Conservation (phyloP, 2,797 vertebrate species). For the Danio kyathit region DNA sequence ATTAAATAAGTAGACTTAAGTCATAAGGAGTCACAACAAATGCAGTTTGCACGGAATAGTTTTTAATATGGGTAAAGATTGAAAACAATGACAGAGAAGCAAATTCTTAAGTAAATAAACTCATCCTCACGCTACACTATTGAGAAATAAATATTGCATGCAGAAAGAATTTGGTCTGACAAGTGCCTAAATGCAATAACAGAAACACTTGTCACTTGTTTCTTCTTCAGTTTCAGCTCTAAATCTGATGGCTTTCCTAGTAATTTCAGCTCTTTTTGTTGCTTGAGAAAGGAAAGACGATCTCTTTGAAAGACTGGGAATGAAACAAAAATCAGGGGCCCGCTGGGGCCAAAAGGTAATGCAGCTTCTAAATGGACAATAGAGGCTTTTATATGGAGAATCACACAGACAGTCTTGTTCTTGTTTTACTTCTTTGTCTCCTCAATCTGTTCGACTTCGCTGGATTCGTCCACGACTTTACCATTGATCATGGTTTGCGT, state of each 20-base stretch:
- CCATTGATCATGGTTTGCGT: slow-evolving; percentile 88
- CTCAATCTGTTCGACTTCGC: slow-evolving; percentile 85
- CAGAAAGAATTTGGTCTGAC: slow-evolving; percentile 35
- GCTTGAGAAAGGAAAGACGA: slow-evolving; percentile 61
- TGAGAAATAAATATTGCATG: slow-evolving; percentile 41
- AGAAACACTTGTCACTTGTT: slow-evolving; percentile 38
- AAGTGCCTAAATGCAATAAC: slow-evolving; percentile 45
- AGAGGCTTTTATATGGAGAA: slow-evolving; percentile 54
- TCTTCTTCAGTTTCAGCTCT: slow-evolving; percentile 38
- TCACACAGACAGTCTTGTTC: slow-evolving; percentile 47
- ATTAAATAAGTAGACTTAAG: no score
- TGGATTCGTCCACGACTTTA: slow-evolving; percentile 85
- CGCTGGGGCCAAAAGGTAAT: slow-evolving; percentile 28
- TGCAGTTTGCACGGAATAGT: slow-evolving; percentile 2
- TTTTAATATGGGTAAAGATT: slow-evolving; percentile 36
- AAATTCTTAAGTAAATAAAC: not conserved
- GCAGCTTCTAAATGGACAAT: slow-evolving; percentile 51
- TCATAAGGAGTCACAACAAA: not conserved
- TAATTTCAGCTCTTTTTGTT: slow-evolving; percentile 56
- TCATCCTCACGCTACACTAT: slow-evolving; percentile 12
- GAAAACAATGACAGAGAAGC: not conserved
- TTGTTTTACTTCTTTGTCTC: slow-evolving; percentile 78
- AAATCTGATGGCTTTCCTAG: slow-evolving; percentile 46
- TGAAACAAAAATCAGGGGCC: slow-evolving; percentile 54
- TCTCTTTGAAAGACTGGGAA: slow-evolving; percentile 58